A percentile compares a stretch with the other conserved stretches of the same genome.
phyloP scores from a whole-genome alignment of 2,888 invertebrate species.

The Petrolisthes manimaculis region DNA sequence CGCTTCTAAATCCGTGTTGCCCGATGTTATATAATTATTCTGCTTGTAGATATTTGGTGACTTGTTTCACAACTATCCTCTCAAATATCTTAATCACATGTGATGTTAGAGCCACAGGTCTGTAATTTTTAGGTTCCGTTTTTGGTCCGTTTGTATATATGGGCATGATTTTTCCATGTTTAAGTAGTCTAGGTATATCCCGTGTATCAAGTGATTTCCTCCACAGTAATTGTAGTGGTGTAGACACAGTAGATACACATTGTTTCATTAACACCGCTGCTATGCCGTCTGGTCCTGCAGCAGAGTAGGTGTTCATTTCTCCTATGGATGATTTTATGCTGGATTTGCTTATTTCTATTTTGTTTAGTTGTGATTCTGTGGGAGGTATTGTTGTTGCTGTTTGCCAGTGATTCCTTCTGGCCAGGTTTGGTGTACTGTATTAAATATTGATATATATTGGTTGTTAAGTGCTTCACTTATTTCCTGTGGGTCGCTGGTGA shows the following conservation, averaged over 20 bases:
- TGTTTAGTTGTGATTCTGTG: no score
- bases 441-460: no score
- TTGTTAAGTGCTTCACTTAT: no score
- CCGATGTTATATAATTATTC: conserved; percentile 4
- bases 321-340: no score
- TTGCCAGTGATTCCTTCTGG: no score
- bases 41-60: conserved; percentile 6
- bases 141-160: neutral
- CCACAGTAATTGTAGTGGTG: neutral
- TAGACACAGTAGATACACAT: neutral
- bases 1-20: neutral
- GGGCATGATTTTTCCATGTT: neutral
- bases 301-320: no score
- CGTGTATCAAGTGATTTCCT: neutral
- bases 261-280: neutral
- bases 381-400: no score
- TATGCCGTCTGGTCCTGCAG: neutral
- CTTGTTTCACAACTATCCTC: conserved; percentile 11
- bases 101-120: conserved; percentile 12
- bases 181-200: neutral
- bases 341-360: no score
- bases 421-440: no score
- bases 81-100: conserved; percentile 3
- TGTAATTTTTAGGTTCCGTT: conserved; percentile 13
- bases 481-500: no score